Evolutionary conservation across 2,797 vertebrate genomes (phyloP).

Genomic region (Anas bernieri): DNA sequence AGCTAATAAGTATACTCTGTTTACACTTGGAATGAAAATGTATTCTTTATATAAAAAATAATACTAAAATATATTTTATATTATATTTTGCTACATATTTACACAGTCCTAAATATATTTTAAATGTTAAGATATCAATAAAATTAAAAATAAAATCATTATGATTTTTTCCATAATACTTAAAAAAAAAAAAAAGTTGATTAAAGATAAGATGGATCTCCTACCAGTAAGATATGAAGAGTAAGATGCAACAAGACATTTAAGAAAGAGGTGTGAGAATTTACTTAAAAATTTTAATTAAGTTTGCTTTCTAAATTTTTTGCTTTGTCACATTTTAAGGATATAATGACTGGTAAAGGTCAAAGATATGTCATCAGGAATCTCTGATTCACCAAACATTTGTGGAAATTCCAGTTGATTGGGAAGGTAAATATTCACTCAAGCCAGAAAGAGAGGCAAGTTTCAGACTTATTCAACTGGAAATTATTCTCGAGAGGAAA

Average conservation of each 20-base stretch:
- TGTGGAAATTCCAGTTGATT: neutral
- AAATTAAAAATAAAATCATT: neutral
- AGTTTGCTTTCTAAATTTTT: neutral
- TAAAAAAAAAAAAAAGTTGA: neutral
- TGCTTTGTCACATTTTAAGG: neutral
- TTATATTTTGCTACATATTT: neutral
- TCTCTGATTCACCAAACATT: neutral
- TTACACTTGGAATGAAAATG: neutral
- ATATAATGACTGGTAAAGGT: neutral
- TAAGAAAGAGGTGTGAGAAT: neutral
- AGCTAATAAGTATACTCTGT: neutral
- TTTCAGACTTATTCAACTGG: neutral
- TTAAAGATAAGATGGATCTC: neutral
- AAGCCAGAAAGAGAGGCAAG: constrained; percentile 5
- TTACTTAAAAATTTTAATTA: neutral
- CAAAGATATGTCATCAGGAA: neutral
- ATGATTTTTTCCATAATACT: neutral
- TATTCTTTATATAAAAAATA: neutral
- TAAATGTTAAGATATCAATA: neutral
- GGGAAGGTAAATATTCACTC: constrained; percentile 15
- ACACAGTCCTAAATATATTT: neutral
- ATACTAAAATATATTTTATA: neutral
- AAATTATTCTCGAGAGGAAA: neutral
- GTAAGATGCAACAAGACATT: neutral
- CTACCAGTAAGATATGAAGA: neutral